Base-by-base conservation (phyloP, 2,888 invertebrate genomes). In the Liopterus haemorrhoidalis region DNA sequence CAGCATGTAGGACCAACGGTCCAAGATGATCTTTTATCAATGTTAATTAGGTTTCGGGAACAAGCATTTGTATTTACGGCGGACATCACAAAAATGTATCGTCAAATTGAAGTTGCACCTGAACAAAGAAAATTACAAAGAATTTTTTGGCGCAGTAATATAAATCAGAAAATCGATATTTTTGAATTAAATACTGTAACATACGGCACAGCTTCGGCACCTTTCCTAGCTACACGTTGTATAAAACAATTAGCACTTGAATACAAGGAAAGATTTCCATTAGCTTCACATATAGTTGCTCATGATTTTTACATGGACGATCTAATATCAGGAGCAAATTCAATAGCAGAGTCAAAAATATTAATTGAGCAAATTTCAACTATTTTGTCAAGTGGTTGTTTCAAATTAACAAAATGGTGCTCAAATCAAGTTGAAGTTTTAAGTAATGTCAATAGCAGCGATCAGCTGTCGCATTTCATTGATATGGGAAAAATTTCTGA, bases 271-370 rank as follows among this genome's bases (percentile, higher is more conserved):
- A 18, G 33, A 11, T 41, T 33, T 41, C 41, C 32, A 41, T 22
- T 16, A 33, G 11, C 41, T 4, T 32, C 32, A 18, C 15, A 41
- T 22, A 24, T 41, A 32, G 33, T 41, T 15, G 11, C 14, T n/a
- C 31, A 41, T 16, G 41, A 32, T 41, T 41, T 22, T 24, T 41
- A 32, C 25, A 41, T 41, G 41, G 41, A 41, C 16, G 41, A 40
- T 19, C 9, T 40, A 30, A 30, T 30, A 12, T 30, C 40, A 6
- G 31, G 31, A 8, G 21, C 31, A 19, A 37, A 37, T 24, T 24
- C 5, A 8, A 24, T 5, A 4, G 14, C 22, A 12, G 37, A 37
- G 9, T 22, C 25, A 22, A 2, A 12, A 2, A 4, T 24, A 14
- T 37, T 37, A 24, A 35, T 11, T 21, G 21, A 35, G 19, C 21